Percentiles rank a stretch among this genome's conserved stretches.
These are phyloP conservation scores for Aegotheles bennettii DNA, from an alignment of 2,113 vertebrate species.

Conservation along the genomic window DNA sequence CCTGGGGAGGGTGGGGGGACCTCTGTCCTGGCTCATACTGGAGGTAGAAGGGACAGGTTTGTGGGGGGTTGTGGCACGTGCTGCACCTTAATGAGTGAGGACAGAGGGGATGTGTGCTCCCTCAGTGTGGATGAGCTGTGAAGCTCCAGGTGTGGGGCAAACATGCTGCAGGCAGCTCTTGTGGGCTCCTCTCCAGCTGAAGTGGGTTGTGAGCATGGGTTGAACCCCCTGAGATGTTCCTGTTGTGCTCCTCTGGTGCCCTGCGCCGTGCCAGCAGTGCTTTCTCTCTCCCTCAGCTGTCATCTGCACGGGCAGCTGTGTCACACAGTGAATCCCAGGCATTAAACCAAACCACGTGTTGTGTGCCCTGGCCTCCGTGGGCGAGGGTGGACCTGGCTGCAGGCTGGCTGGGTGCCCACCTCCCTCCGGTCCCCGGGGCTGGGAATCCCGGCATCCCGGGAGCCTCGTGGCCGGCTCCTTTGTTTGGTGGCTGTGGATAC, in stretches of 20 bases:
- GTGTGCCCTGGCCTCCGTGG: not conserved
- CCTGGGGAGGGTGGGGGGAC: not conserved
- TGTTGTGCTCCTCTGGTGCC: not conserved
- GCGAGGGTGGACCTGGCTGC: not conserved
- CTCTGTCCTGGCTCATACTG: fast-evolving
- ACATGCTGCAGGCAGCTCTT: fast-evolving
- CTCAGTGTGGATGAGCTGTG: too few relatives aligned
- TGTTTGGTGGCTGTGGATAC: not conserved
- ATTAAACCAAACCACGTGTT: fast-evolving
- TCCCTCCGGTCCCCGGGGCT: not conserved
- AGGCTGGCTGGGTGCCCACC: not conserved
- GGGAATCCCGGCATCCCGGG: not conserved
- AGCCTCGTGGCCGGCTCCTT: not conserved
- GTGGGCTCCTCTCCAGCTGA: not conserved
- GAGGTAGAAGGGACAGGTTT: fast-evolving
- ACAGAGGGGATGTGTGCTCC: too few relatives aligned
- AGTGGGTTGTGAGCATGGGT: fast-evolving
- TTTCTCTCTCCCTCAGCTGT: not conserved
- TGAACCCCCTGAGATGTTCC: not conserved
- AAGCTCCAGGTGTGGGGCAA: not conserved
- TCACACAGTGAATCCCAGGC: not conserved
- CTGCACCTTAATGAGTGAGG: not conserved
- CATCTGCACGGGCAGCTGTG: not conserved
- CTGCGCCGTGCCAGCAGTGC: fast-evolving
- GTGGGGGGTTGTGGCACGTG: not conserved